These are phyloP conservation scores for Dendrocopos noguchii DNA, from an alignment of 2,113 vertebrate genomes.

Conservation along the genomic window DNA sequence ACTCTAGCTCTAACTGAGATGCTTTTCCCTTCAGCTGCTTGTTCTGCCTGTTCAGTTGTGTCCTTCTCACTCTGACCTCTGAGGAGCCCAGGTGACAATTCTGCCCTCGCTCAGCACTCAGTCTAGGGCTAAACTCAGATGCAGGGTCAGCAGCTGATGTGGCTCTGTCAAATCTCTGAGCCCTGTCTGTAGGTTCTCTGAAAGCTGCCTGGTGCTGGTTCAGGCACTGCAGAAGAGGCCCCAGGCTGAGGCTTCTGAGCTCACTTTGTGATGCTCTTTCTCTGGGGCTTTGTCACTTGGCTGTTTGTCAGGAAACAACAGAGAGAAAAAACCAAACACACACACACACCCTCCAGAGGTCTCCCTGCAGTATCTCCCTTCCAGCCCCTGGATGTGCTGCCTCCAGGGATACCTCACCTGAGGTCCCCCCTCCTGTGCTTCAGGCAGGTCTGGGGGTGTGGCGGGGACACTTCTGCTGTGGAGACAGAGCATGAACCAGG, in stretches of 20 bases:
- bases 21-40: conserved; percentile 23
- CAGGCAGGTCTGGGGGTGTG: rapidly evolving
- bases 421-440: background rate
- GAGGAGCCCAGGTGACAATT: conserved; percentile 7
- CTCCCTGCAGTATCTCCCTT: background rate
- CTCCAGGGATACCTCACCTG: background rate
- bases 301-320: background rate
- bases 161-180: background rate
- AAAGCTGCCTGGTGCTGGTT: background rate
- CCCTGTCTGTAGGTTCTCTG: background rate
- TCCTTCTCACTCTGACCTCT: conserved; percentile 18
- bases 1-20: background rate
- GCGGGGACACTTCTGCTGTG: rapidly evolving
- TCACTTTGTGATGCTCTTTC: background rate
- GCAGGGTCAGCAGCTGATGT: background rate
- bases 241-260: background rate
- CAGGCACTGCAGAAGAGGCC: background rate
- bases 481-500: background rate
- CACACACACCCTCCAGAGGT: too few species aligned
- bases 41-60: background rate
- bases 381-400: background rate
- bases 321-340: too few species aligned
- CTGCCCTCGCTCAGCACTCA: conserved; percentile 33
- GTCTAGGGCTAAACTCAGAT: background rate
- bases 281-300: background rate